Conservation (phyloP, 2,888 invertebrate genomes). For the Temnothorax ravouxi region DNA sequence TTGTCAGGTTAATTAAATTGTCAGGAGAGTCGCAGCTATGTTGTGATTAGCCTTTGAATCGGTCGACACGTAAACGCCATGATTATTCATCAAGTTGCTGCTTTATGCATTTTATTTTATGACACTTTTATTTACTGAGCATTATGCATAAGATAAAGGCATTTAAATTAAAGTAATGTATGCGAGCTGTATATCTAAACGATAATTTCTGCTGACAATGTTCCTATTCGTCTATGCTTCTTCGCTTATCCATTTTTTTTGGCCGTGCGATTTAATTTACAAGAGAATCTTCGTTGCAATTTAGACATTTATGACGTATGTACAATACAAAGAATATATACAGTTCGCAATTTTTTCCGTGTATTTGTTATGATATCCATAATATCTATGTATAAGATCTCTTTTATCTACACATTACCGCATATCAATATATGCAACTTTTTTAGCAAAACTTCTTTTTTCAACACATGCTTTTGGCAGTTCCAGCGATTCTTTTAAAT, state of each 20-base stretch:
- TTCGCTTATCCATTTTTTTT: too few relatives aligned
- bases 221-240: too few relatives aligned
- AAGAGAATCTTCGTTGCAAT: neutral
- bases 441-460: neutral
- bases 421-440: neutral
- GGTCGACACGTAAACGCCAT: slow-evolving; percentile 15
- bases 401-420: neutral
- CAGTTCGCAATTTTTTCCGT: neutral
- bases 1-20: slow-evolving; percentile 62
- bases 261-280: too few relatives aligned
- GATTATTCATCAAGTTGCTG: slow-evolving; percentile 8
- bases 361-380: neutral
- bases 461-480: neutral
- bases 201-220: too few relatives aligned
- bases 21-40: slow-evolving; percentile 36
- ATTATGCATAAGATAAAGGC: neutral
- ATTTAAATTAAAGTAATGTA: neutral
- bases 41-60: slow-evolving; percentile 32
- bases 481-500: neutral
- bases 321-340: neutral
- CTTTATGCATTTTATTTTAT: slow-evolving; percentile 4
- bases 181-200: too few relatives aligned
- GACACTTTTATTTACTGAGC: neutral
- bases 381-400: neutral
- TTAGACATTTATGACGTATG: neutral